Evolutionary conservation across 2,797 vertebrate species (phyloP).

Genomic region (Lerista edwardsae): DNA sequence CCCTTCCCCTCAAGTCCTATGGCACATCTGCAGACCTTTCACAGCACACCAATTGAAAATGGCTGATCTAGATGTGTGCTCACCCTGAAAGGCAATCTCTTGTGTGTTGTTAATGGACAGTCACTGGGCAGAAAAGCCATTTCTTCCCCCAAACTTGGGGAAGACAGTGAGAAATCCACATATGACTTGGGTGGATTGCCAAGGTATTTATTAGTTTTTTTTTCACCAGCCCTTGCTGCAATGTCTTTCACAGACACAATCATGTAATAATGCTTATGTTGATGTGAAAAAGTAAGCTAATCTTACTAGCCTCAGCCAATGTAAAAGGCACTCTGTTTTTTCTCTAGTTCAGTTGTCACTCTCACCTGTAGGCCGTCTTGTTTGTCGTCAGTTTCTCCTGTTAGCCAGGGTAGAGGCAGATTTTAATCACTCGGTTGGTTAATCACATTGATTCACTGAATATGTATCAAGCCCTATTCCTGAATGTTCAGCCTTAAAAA

Average conservation of each 20-base stretch:
- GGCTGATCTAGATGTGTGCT: neutral
- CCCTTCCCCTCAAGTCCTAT: no score
- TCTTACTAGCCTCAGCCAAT: neutral
- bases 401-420: neutral
- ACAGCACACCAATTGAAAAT: no score
- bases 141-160: neutral
- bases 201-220: neutral
- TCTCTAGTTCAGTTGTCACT: neutral
- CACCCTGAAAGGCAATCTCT: neutral
- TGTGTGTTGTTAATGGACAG: neutral
- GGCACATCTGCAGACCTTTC: no score
- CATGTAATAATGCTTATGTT: neutral
- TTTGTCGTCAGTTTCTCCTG: neutral
- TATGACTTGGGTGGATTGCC: no score
- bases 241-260: neutral
- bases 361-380: neutral
- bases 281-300: neutral
- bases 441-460: no score
- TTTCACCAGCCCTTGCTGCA: neutral
- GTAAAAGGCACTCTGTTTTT: neutral
- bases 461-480: no score
- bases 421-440: neutral
- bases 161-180: neutral
- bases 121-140: neutral
- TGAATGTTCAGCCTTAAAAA: no score